Evolutionary conservation across 1,140 invertebrate species (phyloP), one percentile per base, ranked within the genome.

Genomic region (Panulirus ornatus): DNA sequence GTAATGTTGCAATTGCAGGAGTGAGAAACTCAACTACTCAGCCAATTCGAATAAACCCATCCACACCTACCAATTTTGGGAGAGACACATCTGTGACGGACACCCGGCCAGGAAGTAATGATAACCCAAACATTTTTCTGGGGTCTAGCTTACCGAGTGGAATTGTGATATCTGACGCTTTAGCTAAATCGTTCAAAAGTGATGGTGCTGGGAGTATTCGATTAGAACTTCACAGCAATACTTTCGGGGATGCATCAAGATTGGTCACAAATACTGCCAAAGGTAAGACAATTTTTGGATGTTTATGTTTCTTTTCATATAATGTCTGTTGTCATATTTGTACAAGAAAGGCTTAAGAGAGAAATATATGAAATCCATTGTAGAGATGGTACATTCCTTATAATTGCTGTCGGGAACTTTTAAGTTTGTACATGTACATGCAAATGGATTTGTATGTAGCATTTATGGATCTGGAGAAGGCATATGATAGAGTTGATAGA

Each of bases 1-100:
- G 91, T 84, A 92, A 92, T 76, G 91, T 92, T 22, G 86, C 90
- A 40, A 88, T 92, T 47, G 88, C 89, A n/a, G 89, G 89, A 71
- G 78, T 92, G 47, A 91, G 91, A 66, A 91, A 91, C 82, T 88
- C 86, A 2, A 88, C 91, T 36, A 92, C 79, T 42, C 91, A 92
- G 44, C 89, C 89, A 30, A 91, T 92, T 47, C 38, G 89, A 34
- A 85, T 92, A 76, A 90, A 92, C 86, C 89, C 89, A 44, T 88
- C 88, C 40, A 91, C 75, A n/a, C 66, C 82, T 44, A 76, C 91
- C 36, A 89, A 42, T 22, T 84, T 91, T 54, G 84, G 81, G 40
- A 91, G 91, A 76, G 90, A 92, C 66, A 73, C 86, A 30, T 42
- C 79, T 38, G 91, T 90, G 40, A 90, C 86, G 47, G 91, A 86